Evolutionary conservation across 2,888 invertebrate species (phyloP).

Genomic region (Nudaria mundana): DNA sequence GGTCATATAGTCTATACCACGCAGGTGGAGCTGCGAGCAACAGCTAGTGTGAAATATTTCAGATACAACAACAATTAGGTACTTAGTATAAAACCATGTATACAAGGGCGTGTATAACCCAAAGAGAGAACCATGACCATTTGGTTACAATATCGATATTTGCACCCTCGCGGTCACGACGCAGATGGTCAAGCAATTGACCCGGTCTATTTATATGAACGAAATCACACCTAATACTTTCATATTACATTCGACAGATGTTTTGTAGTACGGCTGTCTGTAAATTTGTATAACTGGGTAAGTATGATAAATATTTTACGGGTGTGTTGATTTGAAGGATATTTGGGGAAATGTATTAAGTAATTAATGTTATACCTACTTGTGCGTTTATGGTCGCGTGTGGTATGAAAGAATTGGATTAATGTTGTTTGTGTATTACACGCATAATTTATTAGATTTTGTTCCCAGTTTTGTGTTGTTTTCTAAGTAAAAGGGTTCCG

Average conservation of each 20-base stretch:
- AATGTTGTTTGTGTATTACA: background rate
- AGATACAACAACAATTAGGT: too few relatives aligned
- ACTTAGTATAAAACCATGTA: constrained; percentile 12
- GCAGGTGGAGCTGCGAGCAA: too few relatives aligned
- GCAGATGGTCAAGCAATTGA: constrained; percentile 75
- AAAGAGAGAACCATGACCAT: constrained; percentile 47
- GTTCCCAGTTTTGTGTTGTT: background rate
- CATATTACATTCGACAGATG: constrained; percentile 58
- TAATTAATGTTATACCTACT: background rate
- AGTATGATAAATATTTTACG: constrained; percentile 14
- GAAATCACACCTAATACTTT: constrained; percentile 62
- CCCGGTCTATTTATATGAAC: constrained; percentile 54
- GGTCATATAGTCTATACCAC: too few relatives aligned
- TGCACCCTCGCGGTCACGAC: constrained; percentile 34
- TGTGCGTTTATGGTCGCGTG: constrained; percentile 2
- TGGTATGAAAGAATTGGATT: background rate
- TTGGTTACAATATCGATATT: constrained; percentile 42
- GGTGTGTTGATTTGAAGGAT: constrained; percentile 3
- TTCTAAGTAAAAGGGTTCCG: background rate
- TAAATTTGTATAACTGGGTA: constrained; percentile 27
- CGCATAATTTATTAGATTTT: background rate
- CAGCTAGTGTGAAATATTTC: too few relatives aligned
- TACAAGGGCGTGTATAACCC: constrained; percentile 18
- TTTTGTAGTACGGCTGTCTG: constrained; percentile 24
- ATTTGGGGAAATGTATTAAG: background rate